Percentiles rank a stretch among this genome's conserved stretches.
Conservation (phyloP, 2,113 vertebrate species). For the Nannospalax galili region DNA sequence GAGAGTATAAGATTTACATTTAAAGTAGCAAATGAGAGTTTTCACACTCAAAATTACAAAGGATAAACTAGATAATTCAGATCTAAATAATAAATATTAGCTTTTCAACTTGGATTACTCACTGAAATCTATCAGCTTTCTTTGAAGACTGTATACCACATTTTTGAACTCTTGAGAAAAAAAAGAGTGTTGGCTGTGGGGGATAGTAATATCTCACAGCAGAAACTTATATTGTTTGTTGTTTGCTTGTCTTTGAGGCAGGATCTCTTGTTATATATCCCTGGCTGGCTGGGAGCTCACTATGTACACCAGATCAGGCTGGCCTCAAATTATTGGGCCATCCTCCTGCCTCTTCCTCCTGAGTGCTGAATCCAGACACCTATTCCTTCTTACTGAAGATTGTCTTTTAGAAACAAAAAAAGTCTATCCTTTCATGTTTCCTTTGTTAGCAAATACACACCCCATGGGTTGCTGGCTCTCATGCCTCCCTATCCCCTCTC, state of each 20-base stretch:
- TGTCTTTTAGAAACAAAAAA: constrained; percentile 6
- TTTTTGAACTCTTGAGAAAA: not conserved
- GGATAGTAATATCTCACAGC: not conserved
- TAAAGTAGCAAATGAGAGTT: constrained; percentile 1
- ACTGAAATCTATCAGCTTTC: not conserved
- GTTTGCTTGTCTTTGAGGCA: not conserved
- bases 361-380: not conserved
- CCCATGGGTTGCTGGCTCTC: not conserved
- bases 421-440: not conserved
- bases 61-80: constrained; percentile 2
- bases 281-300: not conserved
- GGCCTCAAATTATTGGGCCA: not conserved
- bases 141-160: not conserved
- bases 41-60: not conserved
- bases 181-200: constrained; percentile 2
- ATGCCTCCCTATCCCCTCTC: not conserved
- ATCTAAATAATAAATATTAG: not conserved
- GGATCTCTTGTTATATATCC: not conserved
- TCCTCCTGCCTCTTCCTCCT: not conserved
- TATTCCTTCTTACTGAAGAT: not conserved
- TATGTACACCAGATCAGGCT: not conserved
- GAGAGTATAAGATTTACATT: not conserved
- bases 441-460: not conserved
- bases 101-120: not conserved
- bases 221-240: not conserved